Evolutionary conservation across 2,888 invertebrate genomes (phyloP).

Genomic region (Hyppa rectilinea): DNA sequence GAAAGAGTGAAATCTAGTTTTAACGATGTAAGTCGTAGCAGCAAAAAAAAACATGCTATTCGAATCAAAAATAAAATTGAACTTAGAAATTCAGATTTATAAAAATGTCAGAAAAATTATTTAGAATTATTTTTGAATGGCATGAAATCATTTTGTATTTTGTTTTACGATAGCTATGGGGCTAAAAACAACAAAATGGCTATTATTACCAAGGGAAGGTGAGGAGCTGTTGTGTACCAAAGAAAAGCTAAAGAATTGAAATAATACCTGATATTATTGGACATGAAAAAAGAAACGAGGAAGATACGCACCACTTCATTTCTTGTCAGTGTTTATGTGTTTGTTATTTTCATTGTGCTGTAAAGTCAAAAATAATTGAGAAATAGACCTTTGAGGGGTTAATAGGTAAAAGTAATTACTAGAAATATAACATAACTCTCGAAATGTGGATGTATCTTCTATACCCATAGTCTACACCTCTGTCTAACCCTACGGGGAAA

Average conservation of each 20-base stretch:
- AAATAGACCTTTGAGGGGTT: background rate
- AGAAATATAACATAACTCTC: too few species aligned
- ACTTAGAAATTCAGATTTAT: too few species aligned
- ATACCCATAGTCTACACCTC: too few species aligned
- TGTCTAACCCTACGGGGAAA: too few species aligned
- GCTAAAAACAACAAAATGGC: slow-evolving; percentile 14
- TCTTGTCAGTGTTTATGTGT: background rate
- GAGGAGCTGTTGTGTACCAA: background rate
- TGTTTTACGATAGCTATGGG: background rate
- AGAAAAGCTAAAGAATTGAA: background rate
- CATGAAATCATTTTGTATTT: slow-evolving; percentile 1
- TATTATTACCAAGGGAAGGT: background rate
- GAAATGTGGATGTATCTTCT: too few species aligned
- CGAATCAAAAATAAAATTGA: background rate
- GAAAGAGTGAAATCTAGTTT: background rate
- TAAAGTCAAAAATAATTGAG: background rate
- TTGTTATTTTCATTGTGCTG: background rate
- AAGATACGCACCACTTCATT: background rate
- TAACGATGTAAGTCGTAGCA: background rate
- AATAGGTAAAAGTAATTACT: background rate
- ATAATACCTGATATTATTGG: too few species aligned
- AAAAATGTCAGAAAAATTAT: background rate
- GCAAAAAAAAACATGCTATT: background rate
- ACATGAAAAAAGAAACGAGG: background rate
- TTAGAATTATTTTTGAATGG: background rate